Evolutionary conservation across 2,888 invertebrate genomes (phyloP).

Genomic region (Cephus spinipes): DNA sequence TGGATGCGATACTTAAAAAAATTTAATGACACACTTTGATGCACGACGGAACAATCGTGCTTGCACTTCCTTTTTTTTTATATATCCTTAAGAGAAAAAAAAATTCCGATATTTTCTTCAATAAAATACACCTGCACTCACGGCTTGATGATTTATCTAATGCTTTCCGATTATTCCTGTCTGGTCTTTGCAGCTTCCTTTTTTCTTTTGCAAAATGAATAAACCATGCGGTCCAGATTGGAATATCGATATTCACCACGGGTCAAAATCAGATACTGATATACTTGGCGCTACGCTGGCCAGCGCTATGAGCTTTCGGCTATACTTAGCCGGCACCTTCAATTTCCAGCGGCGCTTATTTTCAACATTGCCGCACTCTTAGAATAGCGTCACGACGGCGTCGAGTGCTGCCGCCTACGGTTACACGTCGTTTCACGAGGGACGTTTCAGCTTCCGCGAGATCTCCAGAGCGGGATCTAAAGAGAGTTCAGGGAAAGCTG

Average conservation of each 20-base stretch:
- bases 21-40: neutral
- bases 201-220: neutral
- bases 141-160: neutral
- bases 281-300: slow-evolving; percentile 43
- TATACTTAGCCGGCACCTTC: slow-evolving; percentile 60
- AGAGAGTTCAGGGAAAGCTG: slow-evolving; percentile 35
- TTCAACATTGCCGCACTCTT: slow-evolving; percentile 46
- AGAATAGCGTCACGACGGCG: slow-evolving; percentile 29
- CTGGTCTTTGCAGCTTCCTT: neutral
- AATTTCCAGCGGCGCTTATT: slow-evolving; percentile 63
- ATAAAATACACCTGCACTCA: neutral
- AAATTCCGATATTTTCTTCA: neutral
- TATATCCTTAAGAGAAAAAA: slow-evolving; percentile 9
- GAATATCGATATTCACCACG: slow-evolving; percentile 15
- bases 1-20: neutral
- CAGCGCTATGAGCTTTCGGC: slow-evolving; percentile 40
- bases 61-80: slow-evolving; percentile 5
- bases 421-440: neutral
- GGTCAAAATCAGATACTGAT: slow-evolving; percentile 54
- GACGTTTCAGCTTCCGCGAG: slow-evolving; percentile 11
- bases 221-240: neutral
- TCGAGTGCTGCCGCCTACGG: slow-evolving; percentile 32
- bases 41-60: neutral
- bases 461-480: slow-evolving; percentile 22
- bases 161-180: neutral